Conservation (phyloP, 2,888 invertebrate genomes). For the Amphipoea lucens region DNA sequence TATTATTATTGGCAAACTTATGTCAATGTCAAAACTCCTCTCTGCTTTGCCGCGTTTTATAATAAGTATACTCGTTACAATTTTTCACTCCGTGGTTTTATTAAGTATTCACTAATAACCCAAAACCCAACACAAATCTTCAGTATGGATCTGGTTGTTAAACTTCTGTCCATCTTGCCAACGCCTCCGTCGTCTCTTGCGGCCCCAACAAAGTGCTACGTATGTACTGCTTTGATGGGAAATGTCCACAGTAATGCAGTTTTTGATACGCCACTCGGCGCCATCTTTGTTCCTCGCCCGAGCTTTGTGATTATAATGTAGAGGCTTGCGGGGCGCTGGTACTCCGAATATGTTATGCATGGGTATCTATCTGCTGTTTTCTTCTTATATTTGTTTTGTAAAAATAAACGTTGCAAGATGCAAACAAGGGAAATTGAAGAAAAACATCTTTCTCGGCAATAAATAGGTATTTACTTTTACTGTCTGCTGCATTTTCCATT, state of each 20-base stretch:
- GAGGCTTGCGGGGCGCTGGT: constrained; percentile 4
- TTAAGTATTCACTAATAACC: too few species aligned
- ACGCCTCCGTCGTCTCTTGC: constrained; percentile 27
- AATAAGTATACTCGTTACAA: too few species aligned
- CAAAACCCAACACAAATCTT: too few species aligned
- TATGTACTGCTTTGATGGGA: constrained; percentile 67
- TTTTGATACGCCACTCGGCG: constrained; percentile 66
- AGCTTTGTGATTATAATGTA: constrained; percentile 67
- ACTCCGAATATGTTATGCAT: constrained; percentile 34
- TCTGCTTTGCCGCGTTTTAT: too few species aligned
- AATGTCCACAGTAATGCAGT: constrained; percentile 70
- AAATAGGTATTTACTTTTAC: neutral
- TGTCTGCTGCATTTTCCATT: neutral
- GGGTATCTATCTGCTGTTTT: neutral
- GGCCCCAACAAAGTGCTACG: constrained; percentile 64
- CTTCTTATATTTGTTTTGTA: constrained; percentile 3
- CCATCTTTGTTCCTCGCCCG: constrained; percentile 52
- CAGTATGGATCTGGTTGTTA: neutral
- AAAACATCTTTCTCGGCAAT: too few species aligned
- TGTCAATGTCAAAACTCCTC: too few species aligned
- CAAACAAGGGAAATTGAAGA: neutral
- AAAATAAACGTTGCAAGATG: neutral
- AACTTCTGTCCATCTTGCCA: constrained; percentile 46
- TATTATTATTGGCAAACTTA: too few species aligned
- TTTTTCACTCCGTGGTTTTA: too few species aligned